A percentile compares a stretch with the other conserved stretches of the same genome.
phyloP scores from a whole-genome alignment of 2,888 invertebrate species.

The Omphaloscelis lunosa region DNA sequence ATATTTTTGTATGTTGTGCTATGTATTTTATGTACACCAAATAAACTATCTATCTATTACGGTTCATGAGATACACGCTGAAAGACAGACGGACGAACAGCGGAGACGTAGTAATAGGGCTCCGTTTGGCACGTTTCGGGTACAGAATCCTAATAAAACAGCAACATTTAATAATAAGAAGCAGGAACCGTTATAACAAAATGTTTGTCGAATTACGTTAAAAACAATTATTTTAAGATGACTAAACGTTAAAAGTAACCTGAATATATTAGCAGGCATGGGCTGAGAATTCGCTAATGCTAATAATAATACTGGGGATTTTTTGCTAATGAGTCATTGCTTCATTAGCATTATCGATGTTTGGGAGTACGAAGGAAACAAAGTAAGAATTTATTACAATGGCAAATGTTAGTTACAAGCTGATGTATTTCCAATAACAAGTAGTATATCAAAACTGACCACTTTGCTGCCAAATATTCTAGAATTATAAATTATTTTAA shows the following conservation, averaged over 20 bases:
- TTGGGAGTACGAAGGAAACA: too few relatives aligned
- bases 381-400: neutral
- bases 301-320: neutral
- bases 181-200: neutral
- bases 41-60: too few relatives aligned
- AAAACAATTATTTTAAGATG: neutral
- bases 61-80: too few relatives aligned
- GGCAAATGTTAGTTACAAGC: neutral
- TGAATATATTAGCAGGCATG: conserved; percentile 2
- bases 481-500: neutral
- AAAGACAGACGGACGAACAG: too few relatives aligned
- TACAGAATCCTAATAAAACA: neutral
- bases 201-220: neutral
- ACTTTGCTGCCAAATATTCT: neutral
- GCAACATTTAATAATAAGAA: neutral
- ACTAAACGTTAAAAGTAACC: neutral
- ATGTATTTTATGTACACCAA: too few relatives aligned
- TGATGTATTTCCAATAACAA: neutral
- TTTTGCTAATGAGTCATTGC: neutral
- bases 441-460: neutral
- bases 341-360: neutral
- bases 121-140: too few relatives aligned
- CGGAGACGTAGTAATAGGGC: too few relatives aligned
- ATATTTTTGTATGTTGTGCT: too few relatives aligned
- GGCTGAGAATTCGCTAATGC: neutral